phyloP scores from a whole-genome alignment of 2,113 vertebrate genomes.

The Copsychus sechellarum region DNA sequence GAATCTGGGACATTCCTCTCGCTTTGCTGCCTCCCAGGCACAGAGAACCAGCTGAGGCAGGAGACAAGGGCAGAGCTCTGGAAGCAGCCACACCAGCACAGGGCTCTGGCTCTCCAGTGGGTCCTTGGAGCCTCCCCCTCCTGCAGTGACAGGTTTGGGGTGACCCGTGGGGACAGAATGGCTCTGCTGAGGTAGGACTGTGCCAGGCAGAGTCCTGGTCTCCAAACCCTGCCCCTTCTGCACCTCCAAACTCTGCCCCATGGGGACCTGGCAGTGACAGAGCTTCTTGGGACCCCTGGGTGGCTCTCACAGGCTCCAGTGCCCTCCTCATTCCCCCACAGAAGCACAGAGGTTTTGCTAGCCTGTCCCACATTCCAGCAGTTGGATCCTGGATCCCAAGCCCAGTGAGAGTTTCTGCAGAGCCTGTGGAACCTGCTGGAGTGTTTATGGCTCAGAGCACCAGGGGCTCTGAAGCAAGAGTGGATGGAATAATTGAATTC shows the following conservation, averaged over 20 bases:
- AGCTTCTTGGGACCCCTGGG: accelerated
- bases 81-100: not conserved
- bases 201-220: not conserved
- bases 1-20: not conserved
- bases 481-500: not conserved
- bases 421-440: slow-evolving; percentile 14
- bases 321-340: not conserved
- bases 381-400: not conserved
- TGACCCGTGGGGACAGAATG: accelerated
- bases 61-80: not conserved
- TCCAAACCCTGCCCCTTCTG: not conserved
- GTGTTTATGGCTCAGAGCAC: not conserved
- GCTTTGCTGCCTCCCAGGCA: not conserved
- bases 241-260: not conserved
- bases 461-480: not conserved
- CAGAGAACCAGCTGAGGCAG: not conserved
- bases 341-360: not conserved
- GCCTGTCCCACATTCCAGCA: not conserved
- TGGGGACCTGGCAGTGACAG: accelerated
- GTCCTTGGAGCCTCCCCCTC: not conserved
- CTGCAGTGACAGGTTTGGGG: not conserved
- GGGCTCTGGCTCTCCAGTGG: not conserved
- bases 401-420: not conserved
- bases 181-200: not conserved
- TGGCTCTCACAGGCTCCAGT: not conserved